Evolutionary conservation across 2,888 invertebrate species (phyloP), one percentile per base, ranked within the genome.

Genomic region (Cheilosia impressa): DNA sequence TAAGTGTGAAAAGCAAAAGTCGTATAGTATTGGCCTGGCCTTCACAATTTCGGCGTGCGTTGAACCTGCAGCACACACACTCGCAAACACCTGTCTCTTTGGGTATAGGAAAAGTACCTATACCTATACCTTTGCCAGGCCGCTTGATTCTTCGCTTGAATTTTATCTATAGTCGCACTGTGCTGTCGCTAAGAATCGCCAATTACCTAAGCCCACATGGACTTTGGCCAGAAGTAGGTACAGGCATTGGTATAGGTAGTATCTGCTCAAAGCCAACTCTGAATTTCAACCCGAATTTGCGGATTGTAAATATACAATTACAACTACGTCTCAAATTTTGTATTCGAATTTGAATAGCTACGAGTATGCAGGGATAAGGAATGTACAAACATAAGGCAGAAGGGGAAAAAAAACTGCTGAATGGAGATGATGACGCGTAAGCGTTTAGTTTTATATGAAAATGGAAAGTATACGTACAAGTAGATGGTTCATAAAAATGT

Each of bases 1-100:
- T 55, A 68, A 76, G 71, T 65, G 68, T 75, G 85, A 76, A 85
- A 85, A 85, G 85, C 81, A 85, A 85, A 85, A 85, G 85, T 85
- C 72, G 78, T 77, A 81, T 81, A 53, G 52, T 45, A 31, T 77
- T 85, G 81, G 81, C 85, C 85, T 85, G 85, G 81, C 85, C 85
- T 85, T 85, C 76, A 77, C 60, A 55, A 85, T 66, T 80, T 85
- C 43, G 81, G 85, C 55, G 85, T 68, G 19, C 85, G 52, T 85
- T 85, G 85, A 85, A 81, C 85, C 66, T 57, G 13, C 13, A 13
- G 4, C 58, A 77, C 73, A 75, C 53, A 63, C 58, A 71, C 80
- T 69, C 75, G 66, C 62, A 76, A 66, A 66, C 84, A 85, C 80
- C 80, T 84, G 80, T 75, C 80, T 57, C 55, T 71, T 60, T 47